Conservation (phyloP, 2,797 vertebrate genomes). For the Acropternis orthonyx region DNA sequence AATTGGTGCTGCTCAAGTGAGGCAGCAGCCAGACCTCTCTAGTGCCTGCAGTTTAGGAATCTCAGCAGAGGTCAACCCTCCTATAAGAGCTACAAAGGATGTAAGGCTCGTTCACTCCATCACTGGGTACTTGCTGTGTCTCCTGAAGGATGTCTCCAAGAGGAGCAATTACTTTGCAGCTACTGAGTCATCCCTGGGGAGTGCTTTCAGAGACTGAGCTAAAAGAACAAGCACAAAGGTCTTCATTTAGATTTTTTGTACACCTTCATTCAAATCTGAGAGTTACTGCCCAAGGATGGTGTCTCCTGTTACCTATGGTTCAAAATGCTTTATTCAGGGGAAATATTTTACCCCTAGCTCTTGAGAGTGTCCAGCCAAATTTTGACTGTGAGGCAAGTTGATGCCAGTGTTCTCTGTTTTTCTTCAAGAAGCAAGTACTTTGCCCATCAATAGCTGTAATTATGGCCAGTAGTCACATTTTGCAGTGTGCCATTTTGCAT, state of each 20-base stretch:
- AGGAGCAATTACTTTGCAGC: neutral
- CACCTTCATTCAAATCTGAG: neutral
- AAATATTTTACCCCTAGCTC: neutral
- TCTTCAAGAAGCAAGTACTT: neutral
- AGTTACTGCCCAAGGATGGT: neutral
- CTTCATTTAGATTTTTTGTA: neutral
- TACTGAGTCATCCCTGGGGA: neutral
- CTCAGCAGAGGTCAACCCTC: neutral
- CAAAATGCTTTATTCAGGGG: neutral
- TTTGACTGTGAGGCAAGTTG: neutral
- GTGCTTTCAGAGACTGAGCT: neutral
- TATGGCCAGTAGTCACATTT: neutral
- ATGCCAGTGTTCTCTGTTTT: rapidly evolving
- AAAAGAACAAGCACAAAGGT: neutral
- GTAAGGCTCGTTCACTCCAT: neutral
- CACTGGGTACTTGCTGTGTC: neutral
- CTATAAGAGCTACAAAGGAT: neutral
- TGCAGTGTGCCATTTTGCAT: neutral
- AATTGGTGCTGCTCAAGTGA: neutral
- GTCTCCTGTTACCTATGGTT: neutral
- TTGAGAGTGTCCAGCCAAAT: neutral
- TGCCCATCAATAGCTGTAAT: neutral
- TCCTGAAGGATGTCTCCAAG: neutral
- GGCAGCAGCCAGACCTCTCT: neutral
- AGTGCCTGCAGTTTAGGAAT: rapidly evolving